A percentile compares a stretch with the other conserved stretches of the same genome.
Evolutionary conservation across 2,888 invertebrate genomes (phyloP).

Genomic region (Cephus sareptanus): DNA sequence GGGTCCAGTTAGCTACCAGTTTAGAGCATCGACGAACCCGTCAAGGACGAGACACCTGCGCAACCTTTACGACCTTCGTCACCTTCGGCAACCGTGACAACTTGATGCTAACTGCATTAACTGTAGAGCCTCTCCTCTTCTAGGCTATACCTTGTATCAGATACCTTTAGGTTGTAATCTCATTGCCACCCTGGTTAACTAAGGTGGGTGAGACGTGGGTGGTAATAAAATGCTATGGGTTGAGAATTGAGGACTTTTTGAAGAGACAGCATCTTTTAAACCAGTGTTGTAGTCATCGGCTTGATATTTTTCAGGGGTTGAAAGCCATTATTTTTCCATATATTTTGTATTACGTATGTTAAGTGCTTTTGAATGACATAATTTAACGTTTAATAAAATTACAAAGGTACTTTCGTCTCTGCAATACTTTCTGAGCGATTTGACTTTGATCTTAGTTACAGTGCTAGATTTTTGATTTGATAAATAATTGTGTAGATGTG

Average conservation of each 20-base stretch:
- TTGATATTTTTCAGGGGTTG: not conserved
- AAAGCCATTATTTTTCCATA: not conserved
- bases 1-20: conserved; percentile 21
- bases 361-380: no score
- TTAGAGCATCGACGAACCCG: not conserved
- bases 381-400: no score
- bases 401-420: no score
- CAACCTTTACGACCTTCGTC: not conserved
- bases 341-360: no score
- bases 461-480: no score
- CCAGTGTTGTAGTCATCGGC: not conserved
- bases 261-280: not conserved
- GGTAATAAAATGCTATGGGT: not conserved
- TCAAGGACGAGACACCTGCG: not conserved
- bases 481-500: no score
- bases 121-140: not conserved
- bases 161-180: not conserved
- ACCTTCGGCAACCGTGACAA: not conserved
- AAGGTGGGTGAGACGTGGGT: not conserved
- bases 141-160: not conserved
- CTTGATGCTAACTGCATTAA: not conserved
- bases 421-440: no score
- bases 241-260: not conserved
- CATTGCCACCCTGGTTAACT: not conserved
- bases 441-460: no score